Conservation (phyloP, 1,140 invertebrate genomes). For the Ctenoplectra terminalis region DNA sequence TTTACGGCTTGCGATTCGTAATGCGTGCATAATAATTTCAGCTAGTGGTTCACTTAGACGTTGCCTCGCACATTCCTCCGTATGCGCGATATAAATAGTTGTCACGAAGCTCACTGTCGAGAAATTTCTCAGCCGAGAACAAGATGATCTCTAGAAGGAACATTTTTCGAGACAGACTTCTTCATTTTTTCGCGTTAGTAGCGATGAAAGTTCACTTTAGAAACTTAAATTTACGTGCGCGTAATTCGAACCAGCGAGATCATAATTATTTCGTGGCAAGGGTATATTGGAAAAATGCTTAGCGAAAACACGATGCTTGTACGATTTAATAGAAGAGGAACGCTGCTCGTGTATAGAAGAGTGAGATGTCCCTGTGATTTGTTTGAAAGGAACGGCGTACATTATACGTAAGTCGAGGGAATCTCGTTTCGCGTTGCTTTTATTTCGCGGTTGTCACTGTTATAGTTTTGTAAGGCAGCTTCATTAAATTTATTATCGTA, state of each 20-base stretch:
- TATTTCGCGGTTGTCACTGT: not conserved
- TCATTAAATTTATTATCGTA: constrained; percentile 48
- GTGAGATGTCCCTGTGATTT: not conserved
- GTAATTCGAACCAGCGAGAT: too few relatives aligned
- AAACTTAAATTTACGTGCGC: too few relatives aligned
- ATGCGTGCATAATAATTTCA: constrained; percentile 28
- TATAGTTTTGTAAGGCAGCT: not conserved
- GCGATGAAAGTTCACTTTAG: not conserved
- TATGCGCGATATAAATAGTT: not conserved
- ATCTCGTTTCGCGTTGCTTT: not conserved
- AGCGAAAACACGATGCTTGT: not conserved
- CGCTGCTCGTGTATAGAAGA: not conserved
- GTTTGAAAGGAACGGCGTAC: not conserved
- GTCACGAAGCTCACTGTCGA: constrained; percentile 1
- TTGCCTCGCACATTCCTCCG: not conserved
- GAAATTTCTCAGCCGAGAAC: not conserved
- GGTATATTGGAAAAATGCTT: too few relatives aligned
- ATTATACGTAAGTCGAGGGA: not conserved
- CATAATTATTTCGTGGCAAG: too few relatives aligned
- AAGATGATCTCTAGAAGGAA: not conserved
- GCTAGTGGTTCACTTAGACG: not conserved
- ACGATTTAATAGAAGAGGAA: constrained; percentile 3
- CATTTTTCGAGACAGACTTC: not conserved
- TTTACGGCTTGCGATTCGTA: constrained; percentile 26
- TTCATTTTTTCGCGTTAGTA: not conserved